phyloP scores from a whole-genome alignment of 2,797 vertebrate genomes.

The Acanthurus leucopareius region DNA sequence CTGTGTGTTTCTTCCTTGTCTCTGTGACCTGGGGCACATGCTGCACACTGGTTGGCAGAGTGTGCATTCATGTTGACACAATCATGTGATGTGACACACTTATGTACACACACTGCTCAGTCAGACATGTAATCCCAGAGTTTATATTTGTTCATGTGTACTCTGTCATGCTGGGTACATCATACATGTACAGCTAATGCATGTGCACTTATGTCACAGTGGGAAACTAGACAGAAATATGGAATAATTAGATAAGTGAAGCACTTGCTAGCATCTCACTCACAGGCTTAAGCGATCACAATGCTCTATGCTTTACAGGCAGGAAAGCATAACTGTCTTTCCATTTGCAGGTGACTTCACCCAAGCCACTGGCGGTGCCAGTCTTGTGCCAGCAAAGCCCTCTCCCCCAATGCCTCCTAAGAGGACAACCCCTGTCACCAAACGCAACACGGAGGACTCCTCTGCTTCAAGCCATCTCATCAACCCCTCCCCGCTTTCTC shows the following conservation, averaged over 20 bases:
- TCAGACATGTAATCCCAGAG: slow-evolving; percentile 70
- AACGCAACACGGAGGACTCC: slow-evolving; percentile 80
- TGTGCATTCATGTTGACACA: slow-evolving; percentile 62
- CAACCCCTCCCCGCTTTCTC: slow-evolving; percentile 67
- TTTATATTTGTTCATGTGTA: slow-evolving; percentile 60
- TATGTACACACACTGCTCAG: slow-evolving; percentile 60
- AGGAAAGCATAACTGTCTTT: slow-evolving; percentile 6
- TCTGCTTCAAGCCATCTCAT: slow-evolving; percentile 61
- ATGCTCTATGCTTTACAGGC: background rate
- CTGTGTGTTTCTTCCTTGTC: slow-evolving; percentile 60
- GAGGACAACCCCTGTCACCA: slow-evolving; percentile 89
- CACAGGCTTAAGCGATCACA: background rate
- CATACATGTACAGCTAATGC: slow-evolving; percentile 52
- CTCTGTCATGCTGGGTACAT: slow-evolving; percentile 47
- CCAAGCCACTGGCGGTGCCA: slow-evolving; percentile 85
- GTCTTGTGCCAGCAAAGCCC: slow-evolving; percentile 88
- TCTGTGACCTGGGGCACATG: slow-evolving; percentile 67
- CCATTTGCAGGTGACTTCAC: slow-evolving; percentile 89
- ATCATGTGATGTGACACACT: slow-evolving; percentile 62
- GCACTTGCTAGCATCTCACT: slow-evolving; percentile 17
- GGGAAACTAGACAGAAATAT: slow-evolving; percentile 34
- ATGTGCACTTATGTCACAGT: slow-evolving; percentile 59
- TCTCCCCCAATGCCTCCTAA: slow-evolving; percentile 96
- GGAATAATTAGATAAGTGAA: background rate
- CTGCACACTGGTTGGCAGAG: slow-evolving; percentile 57